Base-by-base conservation (phyloP, 2,888 invertebrate species). In the Galerucella pusilla region DNA sequence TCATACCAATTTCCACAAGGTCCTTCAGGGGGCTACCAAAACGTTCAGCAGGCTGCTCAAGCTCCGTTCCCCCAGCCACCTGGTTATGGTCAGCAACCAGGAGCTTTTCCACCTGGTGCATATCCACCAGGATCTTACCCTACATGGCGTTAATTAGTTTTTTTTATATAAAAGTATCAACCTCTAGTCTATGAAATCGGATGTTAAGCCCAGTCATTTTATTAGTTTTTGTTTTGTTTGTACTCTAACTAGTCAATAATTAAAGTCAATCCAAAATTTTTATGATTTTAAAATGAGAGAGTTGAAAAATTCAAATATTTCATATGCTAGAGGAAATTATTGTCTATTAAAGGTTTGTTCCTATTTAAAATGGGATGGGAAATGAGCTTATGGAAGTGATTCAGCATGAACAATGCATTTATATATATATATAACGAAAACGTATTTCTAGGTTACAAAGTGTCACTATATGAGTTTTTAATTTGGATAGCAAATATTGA, bases 1-100 rank as follows among this genome's bases (percentile, higher is more conserved):
- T 87, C 86, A n/a, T 89, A 88, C 80, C 88, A 90, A 79, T 92
- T 91, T 86, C 86, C 88, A 77, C 90, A 90, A 68, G 91, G 90
- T 79, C 90, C 91, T 74, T 90, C 89, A 81, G 89, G 88, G 35
- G 74, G 77, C 61, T 83, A 82, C 70, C 79, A 78, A 67, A 77
- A 75, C n/a, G 76, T 75, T 20, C 78, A 75, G 35, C 75, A 75
- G 20, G 75, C 75, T 7, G 63, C 73, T 6, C 75, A 75, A 63
- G 59, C 75, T 25, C 75, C 75, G n/a, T 75, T 75, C 52, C 78
- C 80, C 3, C 76, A 78, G 52, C 77, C 77, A 57, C 77, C 77
- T 10, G 71, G 74, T 20, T 74, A 74, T 28, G 66, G 73, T 6
- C 77, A 75, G 63, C 79, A 78, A 76, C 79, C 71, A 7, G 78